Percentiles rank a stretch among this genome's conserved stretches.
Conservation (phyloP, 2,113 vertebrate species). For the Pavo muticus region DNA sequence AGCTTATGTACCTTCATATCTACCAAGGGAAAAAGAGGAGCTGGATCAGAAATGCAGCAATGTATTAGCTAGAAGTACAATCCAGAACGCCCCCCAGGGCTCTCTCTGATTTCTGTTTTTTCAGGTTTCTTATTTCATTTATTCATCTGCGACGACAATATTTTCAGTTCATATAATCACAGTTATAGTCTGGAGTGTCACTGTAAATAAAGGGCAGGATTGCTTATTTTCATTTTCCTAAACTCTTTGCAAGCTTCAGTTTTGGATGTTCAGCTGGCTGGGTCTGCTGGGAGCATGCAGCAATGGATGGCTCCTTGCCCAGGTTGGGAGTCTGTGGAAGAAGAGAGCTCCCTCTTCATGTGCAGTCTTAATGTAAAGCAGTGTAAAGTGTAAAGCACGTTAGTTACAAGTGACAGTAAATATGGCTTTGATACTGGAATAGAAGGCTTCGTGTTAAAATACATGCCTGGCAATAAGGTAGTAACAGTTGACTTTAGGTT, state of each 20-base stretch:
- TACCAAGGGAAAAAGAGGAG: background rate
- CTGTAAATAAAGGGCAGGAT: background rate
- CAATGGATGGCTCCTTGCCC: background rate
- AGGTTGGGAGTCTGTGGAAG: background rate
- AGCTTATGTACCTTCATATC: background rate
- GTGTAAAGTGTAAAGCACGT: background rate
- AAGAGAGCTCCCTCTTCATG: background rate
- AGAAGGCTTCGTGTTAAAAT: background rate
- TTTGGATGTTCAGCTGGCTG: background rate
- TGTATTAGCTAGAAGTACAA: background rate
- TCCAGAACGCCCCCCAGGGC: background rate
- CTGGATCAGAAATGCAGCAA: background rate
- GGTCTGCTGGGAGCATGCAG: accelerated
- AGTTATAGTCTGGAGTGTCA: accelerated
- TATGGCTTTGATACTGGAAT: background rate
- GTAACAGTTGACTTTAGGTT: background rate
- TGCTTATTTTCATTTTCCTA: accelerated
- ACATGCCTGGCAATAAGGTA: background rate
- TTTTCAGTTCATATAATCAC: background rate
- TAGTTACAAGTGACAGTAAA: background rate
- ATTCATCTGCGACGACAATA: background rate
- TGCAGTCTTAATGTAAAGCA: background rate
- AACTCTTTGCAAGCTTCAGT: background rate
- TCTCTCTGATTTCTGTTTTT: background rate
- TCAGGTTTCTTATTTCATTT: background rate